Evolutionary conservation across 2,113 vertebrate genomes (phyloP).

Genomic region (Nannobrachium achirus): DNA sequence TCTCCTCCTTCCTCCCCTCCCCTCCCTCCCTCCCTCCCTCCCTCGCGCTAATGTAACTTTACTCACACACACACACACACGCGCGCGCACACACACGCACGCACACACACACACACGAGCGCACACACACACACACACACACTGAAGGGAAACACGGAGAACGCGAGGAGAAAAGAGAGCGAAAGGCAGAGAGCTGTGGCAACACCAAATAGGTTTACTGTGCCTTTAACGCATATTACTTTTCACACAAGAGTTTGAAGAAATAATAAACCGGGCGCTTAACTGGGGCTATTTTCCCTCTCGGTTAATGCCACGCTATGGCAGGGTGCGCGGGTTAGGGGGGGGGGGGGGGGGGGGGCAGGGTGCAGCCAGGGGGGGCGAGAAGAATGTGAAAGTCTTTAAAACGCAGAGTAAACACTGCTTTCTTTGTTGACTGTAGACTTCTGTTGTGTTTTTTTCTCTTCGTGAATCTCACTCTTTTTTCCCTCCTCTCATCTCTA

Average conservation of each 20-base stretch:
- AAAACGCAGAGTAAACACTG: conserved; percentile 83
- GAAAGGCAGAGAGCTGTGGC: conserved; percentile 27
- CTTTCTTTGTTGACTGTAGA: conserved; percentile 80
- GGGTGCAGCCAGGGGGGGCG: conserved; percentile 51
- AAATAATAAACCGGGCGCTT: conserved; percentile 82
- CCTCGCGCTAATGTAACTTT: conserved; percentile 58
- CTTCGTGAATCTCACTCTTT: conserved; percentile 35
- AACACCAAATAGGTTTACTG: conserved; percentile 52
- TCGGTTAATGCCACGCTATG: conserved; percentile 71
- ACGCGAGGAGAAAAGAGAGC: conserved; percentile 45
- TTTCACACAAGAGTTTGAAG: conserved; percentile 77
- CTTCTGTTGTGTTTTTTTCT: conserved; percentile 60
- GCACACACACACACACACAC: neutral
- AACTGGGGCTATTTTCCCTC: conserved; percentile 74
- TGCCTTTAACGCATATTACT: conserved; percentile 79
- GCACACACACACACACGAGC: neutral
- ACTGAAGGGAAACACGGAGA: conserved; percentile 23
- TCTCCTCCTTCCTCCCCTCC: conserved; percentile 24
- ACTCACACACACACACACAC: conserved; percentile 49
- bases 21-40: conserved; percentile 20
- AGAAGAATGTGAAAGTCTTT: conserved; percentile 78
- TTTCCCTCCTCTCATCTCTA: conserved; percentile 12
- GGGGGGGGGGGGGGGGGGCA: neutral
- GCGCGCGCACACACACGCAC: neutral
- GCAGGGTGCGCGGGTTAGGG: too few relatives aligned